Evolutionary conservation across 2,797 vertebrate genomes (phyloP).

Genomic region (Sarcophilus harrisii): DNA sequence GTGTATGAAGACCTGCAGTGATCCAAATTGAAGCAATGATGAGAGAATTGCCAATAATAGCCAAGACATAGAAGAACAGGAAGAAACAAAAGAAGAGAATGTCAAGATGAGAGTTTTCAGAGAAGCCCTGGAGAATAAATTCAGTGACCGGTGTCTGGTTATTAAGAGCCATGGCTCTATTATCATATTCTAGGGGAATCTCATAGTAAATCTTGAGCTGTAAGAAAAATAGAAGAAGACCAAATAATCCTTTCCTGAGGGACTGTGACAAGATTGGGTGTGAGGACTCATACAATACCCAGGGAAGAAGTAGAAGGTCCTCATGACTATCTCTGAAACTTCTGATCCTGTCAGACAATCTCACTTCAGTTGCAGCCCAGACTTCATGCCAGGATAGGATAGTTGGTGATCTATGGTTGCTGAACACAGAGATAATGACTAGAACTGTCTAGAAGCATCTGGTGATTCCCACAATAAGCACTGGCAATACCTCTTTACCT

Average conservation of each 20-base stretch:
- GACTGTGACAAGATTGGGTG: not conserved
- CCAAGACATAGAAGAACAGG: slow-evolving; percentile 5
- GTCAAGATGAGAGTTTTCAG: not conserved
- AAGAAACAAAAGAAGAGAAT: slow-evolving; percentile 20
- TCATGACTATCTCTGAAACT: not conserved
- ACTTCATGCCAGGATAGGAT: not conserved
- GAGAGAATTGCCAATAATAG: slow-evolving; percentile 25
- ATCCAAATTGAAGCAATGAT: slow-evolving; percentile 25
- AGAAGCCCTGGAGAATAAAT: slow-evolving; percentile 45
- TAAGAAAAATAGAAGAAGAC: not conserved
- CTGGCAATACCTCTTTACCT: not conserved
- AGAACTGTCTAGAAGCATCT: not conserved
- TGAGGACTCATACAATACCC: not conserved
- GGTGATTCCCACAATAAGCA: not conserved
- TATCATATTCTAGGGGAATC: not conserved
- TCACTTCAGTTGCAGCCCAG: not conserved
- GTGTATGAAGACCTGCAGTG: not conserved
- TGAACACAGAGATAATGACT: not conserved
- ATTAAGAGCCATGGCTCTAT: slow-evolving; percentile 14
- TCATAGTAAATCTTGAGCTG: not conserved
- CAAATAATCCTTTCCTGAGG: not conserved
- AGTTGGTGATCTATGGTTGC: not conserved
- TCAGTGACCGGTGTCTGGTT: slow-evolving; percentile 32
- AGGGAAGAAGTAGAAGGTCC: not conserved
- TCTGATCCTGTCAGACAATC: not conserved